Conservation (phyloP, 2,888 invertebrate species). For the Chesias legatella region DNA sequence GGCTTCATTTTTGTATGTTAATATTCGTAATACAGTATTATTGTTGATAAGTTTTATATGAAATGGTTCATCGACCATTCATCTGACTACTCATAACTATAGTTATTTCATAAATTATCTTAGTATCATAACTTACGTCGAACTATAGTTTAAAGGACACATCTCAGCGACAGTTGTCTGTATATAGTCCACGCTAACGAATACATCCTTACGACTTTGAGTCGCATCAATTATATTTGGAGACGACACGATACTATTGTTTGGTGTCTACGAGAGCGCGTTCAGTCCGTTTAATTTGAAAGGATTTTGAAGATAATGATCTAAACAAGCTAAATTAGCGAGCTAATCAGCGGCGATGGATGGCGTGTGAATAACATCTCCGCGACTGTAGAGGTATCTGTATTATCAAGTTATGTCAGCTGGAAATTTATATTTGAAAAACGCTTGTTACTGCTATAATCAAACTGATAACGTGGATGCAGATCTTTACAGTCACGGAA, state of each 20-base stretch:
- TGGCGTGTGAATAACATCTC: constrained; percentile 11
- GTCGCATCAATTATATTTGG: constrained; percentile 14
- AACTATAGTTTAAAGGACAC: too few relatives aligned
- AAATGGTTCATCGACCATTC: constrained; percentile 14
- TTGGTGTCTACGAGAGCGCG: constrained; percentile 6
- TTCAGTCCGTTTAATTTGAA: constrained; percentile 29
- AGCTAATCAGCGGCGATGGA: constrained; percentile 41
- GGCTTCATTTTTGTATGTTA: constrained; percentile 22
- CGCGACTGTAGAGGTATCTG: too few relatives aligned
- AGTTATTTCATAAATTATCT: too few relatives aligned
- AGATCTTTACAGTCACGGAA: too few relatives aligned
- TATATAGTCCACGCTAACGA: constrained; percentile 6
- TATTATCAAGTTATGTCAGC: too few relatives aligned
- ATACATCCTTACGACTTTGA: constrained; percentile 10
- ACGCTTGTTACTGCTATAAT: too few relatives aligned
- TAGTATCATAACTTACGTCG: too few relatives aligned
- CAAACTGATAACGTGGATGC: too few relatives aligned
- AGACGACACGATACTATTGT: constrained; percentile 23
- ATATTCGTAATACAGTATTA: constrained; percentile 13
- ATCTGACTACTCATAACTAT: constrained; percentile 5
- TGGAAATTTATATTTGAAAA: too few relatives aligned
- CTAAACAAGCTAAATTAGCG: constrained; percentile 60
- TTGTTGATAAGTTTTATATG: constrained; percentile 18
- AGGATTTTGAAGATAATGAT: constrained; percentile 44
- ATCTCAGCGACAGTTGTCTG: too few relatives aligned